phyloP scores from a whole-genome alignment of 2,888 invertebrate genomes.

The Sarcophaga carnaria region DNA sequence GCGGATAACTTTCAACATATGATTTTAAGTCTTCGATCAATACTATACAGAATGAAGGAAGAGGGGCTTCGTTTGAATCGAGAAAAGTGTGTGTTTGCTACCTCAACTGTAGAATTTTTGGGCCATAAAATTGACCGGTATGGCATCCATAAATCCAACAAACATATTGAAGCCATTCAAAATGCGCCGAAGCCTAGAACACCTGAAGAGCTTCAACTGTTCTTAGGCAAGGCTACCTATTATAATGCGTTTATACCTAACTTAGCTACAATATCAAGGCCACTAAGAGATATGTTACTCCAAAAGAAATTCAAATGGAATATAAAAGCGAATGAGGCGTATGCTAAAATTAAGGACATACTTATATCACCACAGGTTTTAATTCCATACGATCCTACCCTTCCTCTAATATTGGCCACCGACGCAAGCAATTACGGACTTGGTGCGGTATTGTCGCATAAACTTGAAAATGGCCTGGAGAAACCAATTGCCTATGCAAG shows the following conservation, averaged over 20 bases:
- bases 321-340: no score
- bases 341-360: not conserved
- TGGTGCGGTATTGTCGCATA: constrained; percentile 9
- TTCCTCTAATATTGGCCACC: constrained; percentile 35
- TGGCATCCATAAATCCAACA: constrained; percentile 27
- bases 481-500: constrained; percentile 28
- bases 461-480: not conserved
- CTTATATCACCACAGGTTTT: constrained; percentile 43
- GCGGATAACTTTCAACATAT: constrained; percentile 14
- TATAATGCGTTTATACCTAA: constrained; percentile 35
- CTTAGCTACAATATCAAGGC: constrained; percentile 24
- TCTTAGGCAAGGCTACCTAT: constrained; percentile 38
- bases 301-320: constrained; percentile 14
- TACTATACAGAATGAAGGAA: not conserved
- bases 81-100: constrained; percentile 14
- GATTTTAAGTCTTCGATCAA: not conserved
- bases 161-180: constrained; percentile 18
- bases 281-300: constrained; percentile 27
- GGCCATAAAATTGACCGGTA: constrained; percentile 34
- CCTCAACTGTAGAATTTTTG: constrained; percentile 12
- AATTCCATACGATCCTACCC: constrained; percentile 27
- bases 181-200: constrained; percentile 24
- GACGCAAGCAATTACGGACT: constrained; percentile 35
- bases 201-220: constrained; percentile 6
- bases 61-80: constrained; percentile 19